Evolutionary conservation across 2,888 invertebrate genomes (phyloP), one percentile per base, ranked within the genome.

Genomic region (Hipparchia semele): DNA sequence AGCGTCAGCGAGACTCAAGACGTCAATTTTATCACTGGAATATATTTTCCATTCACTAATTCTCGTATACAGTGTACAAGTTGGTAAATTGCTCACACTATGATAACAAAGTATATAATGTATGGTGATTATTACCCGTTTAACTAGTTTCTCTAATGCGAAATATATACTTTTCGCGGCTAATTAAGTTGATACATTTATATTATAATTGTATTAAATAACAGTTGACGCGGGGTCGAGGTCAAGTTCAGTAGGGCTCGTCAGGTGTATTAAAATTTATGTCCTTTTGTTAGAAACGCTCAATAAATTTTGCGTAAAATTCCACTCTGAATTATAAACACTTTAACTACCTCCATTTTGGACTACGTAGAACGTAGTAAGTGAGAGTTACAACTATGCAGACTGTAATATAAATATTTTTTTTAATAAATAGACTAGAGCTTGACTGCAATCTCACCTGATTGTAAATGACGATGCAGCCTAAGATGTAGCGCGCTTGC

Each of bases 131-230:
- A 68, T 59, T 67, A 68, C 49, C 68, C 53, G 68, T 65, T 53
- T 51, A 68, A 77, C 74, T 61, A 68, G 74, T 76, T 10, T 58
- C 76, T 71, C 65, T 70, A 69, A 72, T 72, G 58, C 53, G 66
- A 65, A 69, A 70, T 71, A 61, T 74, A 66, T 60, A 53, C 68
- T 65, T 69, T 66, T 53, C n/a, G 61, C 8, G 10, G 54, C 49
- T 70, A 70, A 70, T 72, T 59, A 68, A 56, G 9, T 67, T 64
- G 66, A 71, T 60, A 62, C 49, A 59, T 53, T 65, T 51, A 59
- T 65, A 68, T 68, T 49, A 49, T 49, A 49, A 39, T 39, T 39
- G 1, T 23, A 66, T 53, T 39, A 65, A 51, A 53, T 33, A 66
- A 66, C 65, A 33, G 53, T 66, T 13, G 65, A 12, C 5, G 49